Percentiles rank a stretch among this genome's conserved stretches.
These are phyloP conservation scores for Porites divaricata DNA, from an alignment of 92 coral and sea anemone species.

Conservation along the genomic window DNA sequence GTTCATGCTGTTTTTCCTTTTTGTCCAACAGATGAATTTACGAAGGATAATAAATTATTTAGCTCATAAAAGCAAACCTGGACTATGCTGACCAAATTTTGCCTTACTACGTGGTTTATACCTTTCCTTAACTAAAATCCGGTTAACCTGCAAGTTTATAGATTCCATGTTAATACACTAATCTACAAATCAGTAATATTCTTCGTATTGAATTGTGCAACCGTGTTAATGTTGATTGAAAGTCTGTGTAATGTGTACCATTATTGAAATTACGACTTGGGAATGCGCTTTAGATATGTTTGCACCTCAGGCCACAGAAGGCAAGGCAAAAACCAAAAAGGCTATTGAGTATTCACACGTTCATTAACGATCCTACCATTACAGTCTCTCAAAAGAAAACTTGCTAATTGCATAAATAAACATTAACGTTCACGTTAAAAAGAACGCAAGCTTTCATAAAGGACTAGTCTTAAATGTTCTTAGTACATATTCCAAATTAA, in stretches of 20 bases:
- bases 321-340: constrained; percentile 21
- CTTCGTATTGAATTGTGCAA: background rate
- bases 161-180: background rate
- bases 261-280: constrained; percentile 9
- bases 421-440: constrained; percentile 23
- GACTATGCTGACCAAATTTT: background rate
- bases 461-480: constrained; percentile 8
- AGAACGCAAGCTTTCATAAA: background rate
- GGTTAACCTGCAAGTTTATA: background rate
- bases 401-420: constrained; percentile 37
- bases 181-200: background rate
- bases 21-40: background rate
- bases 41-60: background rate
- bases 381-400: constrained; percentile 38
- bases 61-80: background rate
- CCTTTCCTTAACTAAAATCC: background rate
- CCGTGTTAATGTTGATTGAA: constrained; percentile 3
- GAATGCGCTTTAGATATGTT: constrained; percentile 32
- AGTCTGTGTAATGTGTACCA: background rate
- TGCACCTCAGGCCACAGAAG: constrained; percentile 36
- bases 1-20: background rate
- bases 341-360: constrained; percentile 28
- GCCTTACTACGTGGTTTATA: background rate
- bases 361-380: constrained; percentile 35
- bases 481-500: background rate